These are phyloP conservation scores for Channa argus DNA, from an alignment of 2,113 vertebrate genomes.

Conservation along the genomic window DNA sequence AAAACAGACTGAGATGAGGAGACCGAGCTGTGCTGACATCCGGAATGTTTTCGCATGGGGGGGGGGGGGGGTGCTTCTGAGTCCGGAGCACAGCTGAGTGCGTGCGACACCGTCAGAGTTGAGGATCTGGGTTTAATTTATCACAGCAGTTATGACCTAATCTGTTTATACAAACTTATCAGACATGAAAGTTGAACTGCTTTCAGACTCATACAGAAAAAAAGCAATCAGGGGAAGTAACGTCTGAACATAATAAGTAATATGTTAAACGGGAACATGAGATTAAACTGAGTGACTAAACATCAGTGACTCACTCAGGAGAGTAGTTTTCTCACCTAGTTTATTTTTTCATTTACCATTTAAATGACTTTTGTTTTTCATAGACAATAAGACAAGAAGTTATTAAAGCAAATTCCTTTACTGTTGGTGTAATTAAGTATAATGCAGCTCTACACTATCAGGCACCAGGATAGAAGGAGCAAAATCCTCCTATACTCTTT, in stretches of 20 bases:
- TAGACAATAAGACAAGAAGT: neutral
- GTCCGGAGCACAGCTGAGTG: slow-evolving; percentile 46
- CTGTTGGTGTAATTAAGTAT: neutral
- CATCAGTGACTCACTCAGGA: neutral
- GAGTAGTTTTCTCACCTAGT: neutral
- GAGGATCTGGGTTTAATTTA: neutral
- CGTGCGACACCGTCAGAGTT: slow-evolving; percentile 10
- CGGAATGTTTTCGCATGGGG: slow-evolving; percentile 63
- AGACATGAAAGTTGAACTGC: too few species aligned
- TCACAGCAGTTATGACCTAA: neutral
- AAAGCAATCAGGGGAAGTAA: too few species aligned
- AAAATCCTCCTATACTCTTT: neutral
- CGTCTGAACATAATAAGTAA: neutral
- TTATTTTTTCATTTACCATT: neutral
- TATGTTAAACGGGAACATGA: neutral
- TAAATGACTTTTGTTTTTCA: too few species aligned
- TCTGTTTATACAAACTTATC: too few species aligned
- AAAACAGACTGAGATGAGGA: slow-evolving; percentile 60
- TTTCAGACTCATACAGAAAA: neutral
- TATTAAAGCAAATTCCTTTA: slow-evolving; percentile 16
- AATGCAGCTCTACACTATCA: neutral
- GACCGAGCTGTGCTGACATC: slow-evolving; percentile 59
- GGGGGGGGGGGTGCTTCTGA: slow-evolving; percentile 59
- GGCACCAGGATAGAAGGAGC: neutral
- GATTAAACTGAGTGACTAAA: too few species aligned